Base-by-base conservation (phyloP, 2,113 vertebrate genomes). In the Urocitellus parryii region DNA sequence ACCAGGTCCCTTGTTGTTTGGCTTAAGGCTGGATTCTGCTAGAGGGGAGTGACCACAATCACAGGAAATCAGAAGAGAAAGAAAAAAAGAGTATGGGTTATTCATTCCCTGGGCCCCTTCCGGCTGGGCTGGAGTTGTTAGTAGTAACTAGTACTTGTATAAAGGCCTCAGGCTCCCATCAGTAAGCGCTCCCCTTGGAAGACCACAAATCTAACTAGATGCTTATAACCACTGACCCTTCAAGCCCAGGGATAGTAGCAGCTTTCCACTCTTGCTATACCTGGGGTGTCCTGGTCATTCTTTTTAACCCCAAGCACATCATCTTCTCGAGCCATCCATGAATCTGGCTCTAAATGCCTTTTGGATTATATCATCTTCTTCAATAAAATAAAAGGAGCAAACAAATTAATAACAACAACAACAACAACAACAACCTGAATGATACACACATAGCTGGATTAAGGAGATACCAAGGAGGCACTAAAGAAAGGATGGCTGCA, bases 401-500 rank as follows among this genome's bases (percentile, higher is more conserved):
- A 56, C 56, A 56, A 53, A 53, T 16, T 56, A 56, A 56, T 5
- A 56, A 56, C 5, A 56, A 56, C 2, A 58, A 58, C 1, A 58
- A 20, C 17, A 58, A 42, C 42, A 42, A 45, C 6, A 45, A 45
- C 10, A 24, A 22, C 5, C 13, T 1, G 8, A 72, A 37, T 37
- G 65, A 65, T 11, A 34, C 39, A 8, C 2, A 20, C 2, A 0
- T 25, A 45, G 29, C 8, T 77, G 39, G 10, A 65, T 67, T 39
- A 4, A 56, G 10, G 39, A 56, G 18, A 45, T 4, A 6, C 27
- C 14, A 14, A 39, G 8, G 22, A 63, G 2, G 2, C 5, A 6
- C 4, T 1, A 25, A 8, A 5, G 9, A 7, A 39, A 25, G 6
- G 0, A 8, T 2, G 14, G 1, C 3, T 48, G 29, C 9, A 24